Evolutionary conservation across 2,797 vertebrate species (phyloP).

Genomic region (Parauchenoglanis punctatus): DNA sequence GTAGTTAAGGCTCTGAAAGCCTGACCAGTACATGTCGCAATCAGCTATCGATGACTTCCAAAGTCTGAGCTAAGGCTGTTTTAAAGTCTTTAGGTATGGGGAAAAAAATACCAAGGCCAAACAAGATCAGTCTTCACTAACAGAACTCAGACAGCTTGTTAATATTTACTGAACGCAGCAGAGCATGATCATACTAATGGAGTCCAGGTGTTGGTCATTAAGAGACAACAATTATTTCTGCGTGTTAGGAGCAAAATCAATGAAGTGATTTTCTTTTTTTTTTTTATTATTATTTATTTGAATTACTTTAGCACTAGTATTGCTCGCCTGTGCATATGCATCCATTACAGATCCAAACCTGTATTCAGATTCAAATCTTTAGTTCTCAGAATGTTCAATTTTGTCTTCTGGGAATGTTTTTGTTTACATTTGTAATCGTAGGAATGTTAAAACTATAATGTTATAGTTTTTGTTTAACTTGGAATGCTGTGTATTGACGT

Average conservation of each 20-base stretch:
- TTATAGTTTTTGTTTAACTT: background rate
- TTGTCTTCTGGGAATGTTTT: background rate
- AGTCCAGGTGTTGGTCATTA: slow-evolving; percentile 23
- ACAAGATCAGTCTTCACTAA: background rate
- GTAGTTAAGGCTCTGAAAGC: background rate
- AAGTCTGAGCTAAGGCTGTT: background rate
- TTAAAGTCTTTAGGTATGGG: background rate
- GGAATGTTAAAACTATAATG: background rate
- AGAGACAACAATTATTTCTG: background rate
- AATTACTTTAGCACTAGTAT: background rate
- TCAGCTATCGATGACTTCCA: background rate
- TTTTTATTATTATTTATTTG: background rate
- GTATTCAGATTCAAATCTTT: background rate
- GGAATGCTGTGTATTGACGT: no score
- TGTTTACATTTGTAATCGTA: background rate
- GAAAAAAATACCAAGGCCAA: background rate
- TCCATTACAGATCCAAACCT: background rate
- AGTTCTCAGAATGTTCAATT: background rate
- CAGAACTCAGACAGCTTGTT: slow-evolving; percentile 3
- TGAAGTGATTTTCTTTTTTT: background rate
- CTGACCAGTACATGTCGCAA: background rate
- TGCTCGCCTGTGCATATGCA: background rate
- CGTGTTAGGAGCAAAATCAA: background rate
- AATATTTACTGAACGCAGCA: background rate
- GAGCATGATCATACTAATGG: slow-evolving; percentile 5